Evolutionary conservation across 2,797 vertebrate genomes (phyloP).

Genomic region (Eupleurogrammus muticus): DNA sequence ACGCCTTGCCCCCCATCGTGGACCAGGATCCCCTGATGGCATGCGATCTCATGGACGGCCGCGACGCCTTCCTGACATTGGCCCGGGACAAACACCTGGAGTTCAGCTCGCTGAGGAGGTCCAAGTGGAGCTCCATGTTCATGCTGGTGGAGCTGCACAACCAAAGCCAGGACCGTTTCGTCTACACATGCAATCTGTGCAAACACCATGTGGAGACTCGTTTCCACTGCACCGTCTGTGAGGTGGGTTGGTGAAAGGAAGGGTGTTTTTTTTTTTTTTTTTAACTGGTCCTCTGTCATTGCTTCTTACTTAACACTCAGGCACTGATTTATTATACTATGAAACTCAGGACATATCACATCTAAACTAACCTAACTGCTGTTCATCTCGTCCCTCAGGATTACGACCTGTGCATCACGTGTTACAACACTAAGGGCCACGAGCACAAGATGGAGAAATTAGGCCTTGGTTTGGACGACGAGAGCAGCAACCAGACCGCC

Average conservation of each 20-base stretch:
- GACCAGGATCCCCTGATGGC: constrained; percentile 94
- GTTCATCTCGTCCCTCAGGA: constrained; percentile 81
- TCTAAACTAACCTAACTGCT: neutral
- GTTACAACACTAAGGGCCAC: constrained; percentile 95
- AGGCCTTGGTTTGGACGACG: constrained; percentile 95
- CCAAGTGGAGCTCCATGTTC: constrained; percentile 98
- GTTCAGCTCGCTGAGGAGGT: constrained; percentile 95
- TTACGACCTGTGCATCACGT: constrained; percentile 97
- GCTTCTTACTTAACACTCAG: too few relatives aligned
- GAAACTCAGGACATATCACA: neutral
- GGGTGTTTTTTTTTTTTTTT: neutral
- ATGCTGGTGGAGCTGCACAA: constrained; percentile 98
- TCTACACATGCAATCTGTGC: constrained; percentile 98
- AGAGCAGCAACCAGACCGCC: constrained; percentile 93
- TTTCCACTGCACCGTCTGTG: constrained; percentile 97
- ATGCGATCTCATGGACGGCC: constrained; percentile 97
- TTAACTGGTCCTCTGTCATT: too few relatives aligned
- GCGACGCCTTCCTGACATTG: constrained; percentile 95
- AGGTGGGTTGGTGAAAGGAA: constrained; percentile 83
- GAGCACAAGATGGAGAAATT: constrained; percentile 99
- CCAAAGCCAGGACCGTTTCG: constrained; percentile 98
- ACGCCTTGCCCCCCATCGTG: constrained; percentile 92
- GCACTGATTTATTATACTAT: neutral
- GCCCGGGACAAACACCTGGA: constrained; percentile 98
- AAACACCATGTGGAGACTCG: constrained; percentile 98